These are phyloP conservation scores for Diaphora mendica DNA, from an alignment of 2,888 invertebrate genomes.

Conservation along the genomic window DNA sequence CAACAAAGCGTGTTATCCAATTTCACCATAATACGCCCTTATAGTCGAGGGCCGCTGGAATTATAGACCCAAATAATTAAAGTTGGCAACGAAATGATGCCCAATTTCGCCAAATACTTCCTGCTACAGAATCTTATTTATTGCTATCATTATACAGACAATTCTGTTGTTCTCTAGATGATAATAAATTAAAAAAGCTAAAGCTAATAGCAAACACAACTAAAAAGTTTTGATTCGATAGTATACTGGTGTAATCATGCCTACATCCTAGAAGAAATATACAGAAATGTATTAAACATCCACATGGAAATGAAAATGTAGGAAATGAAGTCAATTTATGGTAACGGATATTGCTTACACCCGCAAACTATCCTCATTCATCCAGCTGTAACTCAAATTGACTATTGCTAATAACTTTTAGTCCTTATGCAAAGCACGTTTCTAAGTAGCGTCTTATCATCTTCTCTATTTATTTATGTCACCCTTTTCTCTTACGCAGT, in stretches of 20 bases:
- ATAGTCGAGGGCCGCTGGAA: constrained; percentile 46
- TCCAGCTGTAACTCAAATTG: not conserved
- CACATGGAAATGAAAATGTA: not conserved
- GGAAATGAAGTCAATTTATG: not conserved
- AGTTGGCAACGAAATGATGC: not conserved
- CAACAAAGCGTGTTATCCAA: constrained; percentile 70
- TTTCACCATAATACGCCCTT: constrained; percentile 64
- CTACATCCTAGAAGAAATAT: not conserved
- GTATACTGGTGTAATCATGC: not conserved
- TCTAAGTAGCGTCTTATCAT: not conserved
- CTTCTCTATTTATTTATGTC: not conserved
- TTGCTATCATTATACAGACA: not conserved
- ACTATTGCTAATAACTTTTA: not conserved
- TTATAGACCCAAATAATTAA: constrained; percentile 38
- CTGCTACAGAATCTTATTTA: not conserved
- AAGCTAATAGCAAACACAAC: not conserved
- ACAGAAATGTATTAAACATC: not conserved
- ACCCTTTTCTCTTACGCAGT: not conserved
- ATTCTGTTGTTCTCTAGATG: not conserved
- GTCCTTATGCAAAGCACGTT: not conserved
- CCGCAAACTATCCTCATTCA: not conserved
- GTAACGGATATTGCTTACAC: not conserved
- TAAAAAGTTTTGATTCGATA: not conserved
- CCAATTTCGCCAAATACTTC: not conserved
- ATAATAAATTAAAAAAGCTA: not conserved